Base-by-base conservation (phyloP, 1,140 invertebrate species). In the Pantala flavescens region DNA sequence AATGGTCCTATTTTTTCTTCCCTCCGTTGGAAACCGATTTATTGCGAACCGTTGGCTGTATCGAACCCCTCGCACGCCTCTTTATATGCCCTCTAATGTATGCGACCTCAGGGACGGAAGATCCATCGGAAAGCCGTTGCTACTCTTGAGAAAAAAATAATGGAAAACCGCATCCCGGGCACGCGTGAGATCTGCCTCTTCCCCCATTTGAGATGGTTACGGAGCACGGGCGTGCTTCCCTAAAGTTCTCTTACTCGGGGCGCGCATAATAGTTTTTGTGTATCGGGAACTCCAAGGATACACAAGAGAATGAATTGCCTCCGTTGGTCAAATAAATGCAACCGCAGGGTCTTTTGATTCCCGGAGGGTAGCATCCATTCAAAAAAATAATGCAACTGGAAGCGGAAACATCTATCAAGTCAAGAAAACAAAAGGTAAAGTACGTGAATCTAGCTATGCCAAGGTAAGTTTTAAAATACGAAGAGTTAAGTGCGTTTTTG, bases 101-200 rank as follows among this genome's bases (percentile, higher is more conserved):
- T 63, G 49, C 49, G 49, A 63, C 49, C 49, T 63, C 49, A 63
- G 49, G 49, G 49, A 63, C 49, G 49, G 49, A 63, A 21, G 49
- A 21, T 63, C 14, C 49, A 63, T 63, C 49, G 49, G 12, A 63
- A 63, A 63, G 49, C 49, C 49, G 49, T 63, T 21, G 49, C 49
- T 7, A 63, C 49, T 63, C 14, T 63, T 21, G 49, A 63, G n/a
- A 63, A 63, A 63, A 63, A 63, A 63, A 63, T 63, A 63, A 63
- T 63, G 16, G n/a, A 63, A 63, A 63, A 63, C 49, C 49, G 49
- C 49, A 63, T 19, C 49, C 28, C 49, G 49, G n/a, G 49, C 49
- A 63, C 49, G 49, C n/a, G 49, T 63, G 14, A 21, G 49, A 16
- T 63, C 12, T 63, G 3, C 49, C 49, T 16, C 28, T 36, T 36